These are phyloP conservation scores for Dolichotis patagonum DNA, from an alignment of 2,113 vertebrate species.

Conservation along the genomic window DNA sequence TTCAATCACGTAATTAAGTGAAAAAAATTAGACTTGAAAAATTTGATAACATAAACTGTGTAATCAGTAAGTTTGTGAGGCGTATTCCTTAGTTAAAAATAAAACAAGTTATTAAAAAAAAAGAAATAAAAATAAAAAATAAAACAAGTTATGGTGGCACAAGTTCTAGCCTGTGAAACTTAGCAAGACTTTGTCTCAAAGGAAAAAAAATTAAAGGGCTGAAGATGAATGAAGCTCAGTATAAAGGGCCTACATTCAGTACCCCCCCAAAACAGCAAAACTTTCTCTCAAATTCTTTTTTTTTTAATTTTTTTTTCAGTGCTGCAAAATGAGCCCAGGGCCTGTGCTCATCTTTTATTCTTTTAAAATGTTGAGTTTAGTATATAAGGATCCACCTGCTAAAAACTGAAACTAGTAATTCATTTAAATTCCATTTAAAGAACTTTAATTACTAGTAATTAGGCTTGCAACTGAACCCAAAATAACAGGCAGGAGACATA, in stretches of 20 bases:
- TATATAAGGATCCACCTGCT: background rate
- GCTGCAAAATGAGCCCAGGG: background rate
- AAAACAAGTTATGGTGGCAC: background rate
- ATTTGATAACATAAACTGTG: background rate
- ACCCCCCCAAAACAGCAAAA: background rate
- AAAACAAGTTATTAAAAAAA: background rate
- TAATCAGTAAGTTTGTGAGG: background rate
- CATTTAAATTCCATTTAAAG: slow-evolving; percentile 49
- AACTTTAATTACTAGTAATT: slow-evolving; percentile 34
- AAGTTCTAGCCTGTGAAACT: background rate
- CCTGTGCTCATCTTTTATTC: background rate
- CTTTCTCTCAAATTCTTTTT: slow-evolving; percentile 16
- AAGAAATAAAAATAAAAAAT: no score
- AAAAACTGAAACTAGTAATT: slow-evolving; percentile 37
- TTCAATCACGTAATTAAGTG: slow-evolving; percentile 59
- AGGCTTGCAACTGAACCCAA: slow-evolving; percentile 25
- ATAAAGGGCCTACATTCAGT: background rate
- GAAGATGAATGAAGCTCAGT: background rate
- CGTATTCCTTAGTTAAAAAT: background rate
- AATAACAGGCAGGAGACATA: background rate
- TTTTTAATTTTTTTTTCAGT: background rate
- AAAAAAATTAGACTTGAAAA: slow-evolving; percentile 19
- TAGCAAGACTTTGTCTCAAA: background rate
- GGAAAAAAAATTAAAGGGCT: no score
- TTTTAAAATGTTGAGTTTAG: slow-evolving; percentile 23